Conservation (phyloP, 2,113 vertebrate genomes). For the Smithornis capensis region DNA sequence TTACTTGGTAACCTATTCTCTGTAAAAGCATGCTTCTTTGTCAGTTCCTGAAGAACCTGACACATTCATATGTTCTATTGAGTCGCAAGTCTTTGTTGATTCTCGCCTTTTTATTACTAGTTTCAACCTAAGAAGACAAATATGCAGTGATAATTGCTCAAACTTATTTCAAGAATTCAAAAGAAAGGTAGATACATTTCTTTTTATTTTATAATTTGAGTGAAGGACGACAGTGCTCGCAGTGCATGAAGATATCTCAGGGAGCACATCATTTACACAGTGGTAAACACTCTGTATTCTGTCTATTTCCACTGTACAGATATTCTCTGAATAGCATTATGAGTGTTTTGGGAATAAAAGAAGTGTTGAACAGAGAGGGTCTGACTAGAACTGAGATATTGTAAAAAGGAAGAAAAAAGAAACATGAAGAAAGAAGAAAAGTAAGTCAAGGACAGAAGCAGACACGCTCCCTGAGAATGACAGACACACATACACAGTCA, state of each 20-base stretch:
- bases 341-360: constrained; percentile 75
- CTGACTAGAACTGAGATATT: constrained; percentile 74
- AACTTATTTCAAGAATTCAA: constrained; percentile 70
- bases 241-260: constrained; percentile 48
- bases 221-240: constrained; percentile 65
- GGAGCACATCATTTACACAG: constrained; percentile 52
- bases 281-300: constrained; percentile 59
- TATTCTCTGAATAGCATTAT: constrained; percentile 74
- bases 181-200: constrained; percentile 62
- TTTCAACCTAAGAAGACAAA: constrained; percentile 62
- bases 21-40: neutral
- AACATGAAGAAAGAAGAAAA: constrained; percentile 67
- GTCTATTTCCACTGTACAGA: constrained; percentile 59
- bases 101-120: constrained; percentile 50
- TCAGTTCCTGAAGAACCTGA: neutral
- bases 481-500: constrained; percentile 22
- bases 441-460: constrained; percentile 78
- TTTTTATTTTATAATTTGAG: constrained; percentile 70
- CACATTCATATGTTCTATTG: constrained; percentile 20
- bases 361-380: constrained; percentile 70
- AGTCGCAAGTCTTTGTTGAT: constrained; percentile 33
- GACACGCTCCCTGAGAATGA: constrained; percentile 59
- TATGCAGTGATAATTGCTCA: constrained; percentile 60
- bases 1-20: constrained; percentile 3
- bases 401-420: constrained; percentile 69